Base-by-base conservation (phyloP, 2,113 vertebrate genomes). In the Pterocles burchelli region DNA sequence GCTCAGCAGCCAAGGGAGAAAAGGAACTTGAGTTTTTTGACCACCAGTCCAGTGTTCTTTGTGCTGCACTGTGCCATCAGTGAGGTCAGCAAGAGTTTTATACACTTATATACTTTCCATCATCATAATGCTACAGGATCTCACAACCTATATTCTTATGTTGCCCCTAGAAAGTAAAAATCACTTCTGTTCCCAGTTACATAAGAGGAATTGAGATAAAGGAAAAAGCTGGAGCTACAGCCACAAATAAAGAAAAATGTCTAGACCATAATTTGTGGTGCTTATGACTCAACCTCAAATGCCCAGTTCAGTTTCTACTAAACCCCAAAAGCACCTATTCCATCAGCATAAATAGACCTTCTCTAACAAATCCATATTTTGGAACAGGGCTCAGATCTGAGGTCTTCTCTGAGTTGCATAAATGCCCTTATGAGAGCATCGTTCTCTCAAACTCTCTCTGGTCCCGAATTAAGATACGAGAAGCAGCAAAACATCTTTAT, bases 351-450 rank as follows among this genome's bases (percentile, higher is more conserved):
- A 93, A 94, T 85, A 91, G 1, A 1, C 5, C 20, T 90, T 76
- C 63, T 74, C 72, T 94, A 86, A 83, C 38, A 77, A 87, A 91
- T 89, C 75, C 26, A 48, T 86, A 66, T 41, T 77, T 93, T 90
- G 93, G 93, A 95, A 58, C 59, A 71, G 33, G 72, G 74, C 93
- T 92, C 85, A 93, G 92, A 84, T 93, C 59, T 92, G 83, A 89
- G 43, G 52, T 85, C 63, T 92, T 75, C 80, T 95, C 76, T 81
- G 83, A 85, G 88, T 74, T 1, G 0, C 17, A 62, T 86, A 96
- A 92, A 93, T 91, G 52, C 45, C 52, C 73, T 89, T 92, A 84
- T 7, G 21, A 89, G 66, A 92, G 11, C 33, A 76, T 61, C 0
- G 0, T 41, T 85, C 76, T 93, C 57, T 88, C 82, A 88, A 46